Conservation (phyloP, 2,113 vertebrate species). For the Psammodynastes pulverulentus region DNA sequence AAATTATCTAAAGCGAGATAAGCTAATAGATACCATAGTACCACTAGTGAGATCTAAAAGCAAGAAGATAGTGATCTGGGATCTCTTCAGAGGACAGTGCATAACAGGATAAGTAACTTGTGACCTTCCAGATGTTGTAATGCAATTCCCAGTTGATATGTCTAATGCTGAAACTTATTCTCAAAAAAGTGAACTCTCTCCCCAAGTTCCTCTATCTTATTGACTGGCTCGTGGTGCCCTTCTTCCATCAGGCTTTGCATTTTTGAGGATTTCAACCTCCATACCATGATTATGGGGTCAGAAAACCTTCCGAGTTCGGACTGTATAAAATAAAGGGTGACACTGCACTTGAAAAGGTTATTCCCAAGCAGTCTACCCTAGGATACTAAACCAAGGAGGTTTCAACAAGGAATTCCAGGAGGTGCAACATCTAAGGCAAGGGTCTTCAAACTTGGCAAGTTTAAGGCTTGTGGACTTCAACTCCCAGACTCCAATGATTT, state of each 20-base stretch:
- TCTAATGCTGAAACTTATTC: neutral
- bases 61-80: neutral
- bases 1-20: neutral
- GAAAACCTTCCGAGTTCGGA: neutral
- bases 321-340: neutral
- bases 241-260: neutral
- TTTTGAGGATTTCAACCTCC: neutral
- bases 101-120: neutral
- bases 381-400: neutral
- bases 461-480: too few species aligned
- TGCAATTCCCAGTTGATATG: neutral
- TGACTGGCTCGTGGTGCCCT: neutral
- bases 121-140: neutral
- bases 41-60: neutral
- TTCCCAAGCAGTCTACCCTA: neutral
- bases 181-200: neutral
- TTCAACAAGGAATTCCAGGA: neutral
- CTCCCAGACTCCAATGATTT: conserved; percentile 94
- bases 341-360: neutral
- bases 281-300: neutral
- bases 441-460: too few species aligned
- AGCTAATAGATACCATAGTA: neutral
- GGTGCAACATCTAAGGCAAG: neutral
- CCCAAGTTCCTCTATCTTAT: neutral
- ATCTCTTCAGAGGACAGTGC: neutral